A percentile compares a stretch with the other conserved stretches of the same genome.
Evolutionary conservation across 2,888 invertebrate species (phyloP).

Genomic region (Achlya flavicornis): DNA sequence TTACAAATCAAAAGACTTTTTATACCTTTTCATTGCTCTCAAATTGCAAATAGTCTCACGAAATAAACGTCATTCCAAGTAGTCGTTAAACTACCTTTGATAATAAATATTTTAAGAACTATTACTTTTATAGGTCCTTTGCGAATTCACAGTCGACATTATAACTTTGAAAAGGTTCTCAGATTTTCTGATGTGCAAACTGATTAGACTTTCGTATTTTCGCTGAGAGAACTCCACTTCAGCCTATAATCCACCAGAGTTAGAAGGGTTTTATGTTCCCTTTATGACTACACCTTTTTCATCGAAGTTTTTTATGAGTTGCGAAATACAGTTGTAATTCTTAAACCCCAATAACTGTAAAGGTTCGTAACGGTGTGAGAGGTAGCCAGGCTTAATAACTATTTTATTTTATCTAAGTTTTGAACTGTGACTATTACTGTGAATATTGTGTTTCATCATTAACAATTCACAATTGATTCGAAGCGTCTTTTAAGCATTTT

Average conservation of each 20-base stretch:
- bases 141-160: not conserved
- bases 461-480: constrained; percentile 28
- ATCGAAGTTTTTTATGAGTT: constrained; percentile 37
- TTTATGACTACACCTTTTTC: constrained; percentile 41
- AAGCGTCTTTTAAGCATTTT: constrained; percentile 18
- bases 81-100: constrained; percentile 7
- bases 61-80: not conserved
- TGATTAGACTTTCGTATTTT: constrained; percentile 33
- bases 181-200: constrained; percentile 27
- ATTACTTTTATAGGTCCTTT: not conserved
- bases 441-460: constrained; percentile 2
- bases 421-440: not conserved
- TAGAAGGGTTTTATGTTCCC: constrained; percentile 42
- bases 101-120: constrained; percentile 2
- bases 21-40: not conserved
- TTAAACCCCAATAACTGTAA: constrained; percentile 29
- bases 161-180: constrained; percentile 13
- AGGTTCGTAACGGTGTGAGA: constrained; percentile 28
- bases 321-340: constrained; percentile 28
- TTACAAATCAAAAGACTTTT: not conserved
- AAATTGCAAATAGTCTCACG: not conserved
- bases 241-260: constrained; percentile 31
- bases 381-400: constrained; percentile 20
- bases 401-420: not conserved
- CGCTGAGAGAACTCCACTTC: constrained; percentile 27